Evolutionary conservation across 1,140 invertebrate species (phyloP).

Genomic region (Agrypnia vestita): DNA sequence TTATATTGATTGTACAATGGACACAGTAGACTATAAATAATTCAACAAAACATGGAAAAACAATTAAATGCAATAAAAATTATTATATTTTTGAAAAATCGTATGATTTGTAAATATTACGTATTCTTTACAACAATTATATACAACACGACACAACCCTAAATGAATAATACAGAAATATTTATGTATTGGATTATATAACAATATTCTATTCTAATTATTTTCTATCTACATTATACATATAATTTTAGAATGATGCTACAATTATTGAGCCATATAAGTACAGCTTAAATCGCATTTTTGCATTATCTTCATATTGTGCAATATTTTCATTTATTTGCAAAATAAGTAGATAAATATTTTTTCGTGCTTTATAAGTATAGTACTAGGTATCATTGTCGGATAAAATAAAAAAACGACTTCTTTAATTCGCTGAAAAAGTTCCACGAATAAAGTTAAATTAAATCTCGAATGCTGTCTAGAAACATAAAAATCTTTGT

Average conservation of each 20-base stretch:
- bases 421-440: too few species aligned
- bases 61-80: too few species aligned
- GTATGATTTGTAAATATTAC: neutral
- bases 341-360: too few species aligned
- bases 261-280: slow-evolving; percentile 14
- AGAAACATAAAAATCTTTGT: too few species aligned
- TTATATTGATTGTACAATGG: too few species aligned
- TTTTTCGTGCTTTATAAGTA: neutral
- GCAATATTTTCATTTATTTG: neutral
- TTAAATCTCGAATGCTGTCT: too few species aligned
- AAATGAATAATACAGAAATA: neutral
- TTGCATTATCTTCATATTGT: neutral
- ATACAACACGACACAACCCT: neutral
- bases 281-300: slow-evolving; percentile 7
- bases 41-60: too few species aligned
- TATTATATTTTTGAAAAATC: too few species aligned
- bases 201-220: neutral
- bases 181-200: neutral
- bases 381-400: too few species aligned
- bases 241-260: slow-evolving; percentile 27
- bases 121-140: neutral
- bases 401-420: neutral
- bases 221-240: slow-evolving; percentile 25
- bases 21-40: too few species aligned
- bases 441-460: too few species aligned